These are phyloP conservation scores for Leptatherina wallacei DNA, from an alignment of 2,797 vertebrate genomes.

Conservation along the genomic window DNA sequence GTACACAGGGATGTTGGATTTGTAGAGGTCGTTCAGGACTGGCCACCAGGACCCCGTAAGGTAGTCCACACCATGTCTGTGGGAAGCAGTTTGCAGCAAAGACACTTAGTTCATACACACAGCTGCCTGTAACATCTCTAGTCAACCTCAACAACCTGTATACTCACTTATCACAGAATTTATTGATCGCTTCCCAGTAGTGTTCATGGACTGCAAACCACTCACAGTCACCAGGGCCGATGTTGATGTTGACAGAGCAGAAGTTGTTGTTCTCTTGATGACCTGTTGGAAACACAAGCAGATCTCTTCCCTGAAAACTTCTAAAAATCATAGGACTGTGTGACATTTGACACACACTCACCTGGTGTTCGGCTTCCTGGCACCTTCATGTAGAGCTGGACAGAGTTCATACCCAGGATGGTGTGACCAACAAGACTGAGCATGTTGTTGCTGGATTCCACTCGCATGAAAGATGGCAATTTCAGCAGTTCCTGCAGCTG, in stretches of 20 bases:
- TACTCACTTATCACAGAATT: conserved; percentile 98
- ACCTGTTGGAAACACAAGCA: conserved; percentile 77
- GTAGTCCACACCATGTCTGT: conserved; percentile 93
- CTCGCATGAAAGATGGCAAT: conserved; percentile 96
- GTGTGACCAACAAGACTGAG: conserved; percentile 97
- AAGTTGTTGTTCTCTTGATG: conserved; percentile 99
- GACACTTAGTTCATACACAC: background rate
- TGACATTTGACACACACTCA: conserved; percentile 51
- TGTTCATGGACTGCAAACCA: conserved; percentile 98
- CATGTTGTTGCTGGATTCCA: conserved; percentile 98
- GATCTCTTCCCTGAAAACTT: background rate
- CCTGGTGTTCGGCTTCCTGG: conserved; percentile 98
- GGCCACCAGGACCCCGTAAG: conserved; percentile 98
- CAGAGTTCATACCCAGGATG: conserved; percentile 99
- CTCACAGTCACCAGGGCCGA: conserved; percentile 98
- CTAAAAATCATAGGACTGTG: background rate
- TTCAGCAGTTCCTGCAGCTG: conserved; percentile 98
- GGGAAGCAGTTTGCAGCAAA: conserved; percentile 14
- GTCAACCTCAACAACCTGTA: background rate
- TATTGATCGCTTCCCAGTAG: conserved; percentile 96
- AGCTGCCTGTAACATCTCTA: too few species aligned
- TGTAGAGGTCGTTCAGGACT: conserved; percentile 97
- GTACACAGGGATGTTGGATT: conserved; percentile 96
- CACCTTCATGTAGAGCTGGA: conserved; percentile 99
- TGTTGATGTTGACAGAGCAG: conserved; percentile 99